Evolutionary conservation across 2,113 vertebrate species (phyloP).

Genomic region (Corvus moneduloides): DNA sequence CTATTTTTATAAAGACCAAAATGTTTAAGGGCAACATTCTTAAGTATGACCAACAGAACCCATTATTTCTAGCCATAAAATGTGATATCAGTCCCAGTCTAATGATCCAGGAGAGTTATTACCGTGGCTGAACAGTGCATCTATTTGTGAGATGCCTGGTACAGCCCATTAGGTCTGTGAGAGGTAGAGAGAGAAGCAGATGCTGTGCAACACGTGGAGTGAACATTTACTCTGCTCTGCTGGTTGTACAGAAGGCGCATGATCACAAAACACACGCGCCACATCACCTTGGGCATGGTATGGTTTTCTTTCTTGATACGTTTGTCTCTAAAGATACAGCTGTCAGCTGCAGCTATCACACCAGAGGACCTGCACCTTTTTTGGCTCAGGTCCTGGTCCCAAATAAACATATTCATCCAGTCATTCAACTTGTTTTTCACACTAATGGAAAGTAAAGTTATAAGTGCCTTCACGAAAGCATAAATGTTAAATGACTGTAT

Average conservation of each 20-base stretch:
- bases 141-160: background rate
- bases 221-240: slow-evolving; percentile 4
- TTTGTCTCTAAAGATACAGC: background rate
- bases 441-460: background rate
- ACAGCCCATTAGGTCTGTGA: background rate
- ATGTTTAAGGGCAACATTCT: background rate
- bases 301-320: background rate
- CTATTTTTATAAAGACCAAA: background rate
- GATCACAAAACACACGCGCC: background rate
- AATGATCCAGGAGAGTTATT: background rate
- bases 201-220: background rate
- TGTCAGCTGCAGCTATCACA: background rate
- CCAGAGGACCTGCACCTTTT: background rate
- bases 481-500: background rate
- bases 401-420: background rate
- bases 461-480: background rate
- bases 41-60: background rate
- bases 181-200: background rate
- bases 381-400: background rate
- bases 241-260: background rate
- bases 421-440: background rate
- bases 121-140: background rate
- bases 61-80: background rate
- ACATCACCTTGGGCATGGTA: background rate
- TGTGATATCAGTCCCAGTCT: background rate